phyloP scores from a whole-genome alignment of 2,797 vertebrate genomes.

The Fistularia tabacaria region DNA sequence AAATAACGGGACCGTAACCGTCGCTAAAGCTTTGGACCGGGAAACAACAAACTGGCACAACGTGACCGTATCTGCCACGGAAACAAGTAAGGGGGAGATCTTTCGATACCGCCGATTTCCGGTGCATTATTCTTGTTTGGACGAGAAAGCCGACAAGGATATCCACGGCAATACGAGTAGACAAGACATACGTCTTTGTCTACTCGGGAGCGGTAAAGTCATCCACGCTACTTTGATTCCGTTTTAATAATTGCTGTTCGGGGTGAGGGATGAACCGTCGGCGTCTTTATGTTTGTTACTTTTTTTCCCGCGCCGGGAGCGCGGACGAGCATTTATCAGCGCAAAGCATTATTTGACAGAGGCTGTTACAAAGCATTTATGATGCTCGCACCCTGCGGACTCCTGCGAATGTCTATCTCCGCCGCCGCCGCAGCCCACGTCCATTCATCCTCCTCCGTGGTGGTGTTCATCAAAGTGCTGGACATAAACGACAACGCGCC shows the following conservation, averaged over 20 bases:
- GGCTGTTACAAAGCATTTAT: conserved; percentile 55
- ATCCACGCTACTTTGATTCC: background rate
- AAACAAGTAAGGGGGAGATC: conserved; percentile 81
- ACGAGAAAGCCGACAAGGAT: conserved; percentile 8
- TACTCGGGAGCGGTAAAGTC: background rate
- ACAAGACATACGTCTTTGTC: background rate
- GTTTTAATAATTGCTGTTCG: conserved; percentile 8
- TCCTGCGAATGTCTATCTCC: conserved; percentile 53
- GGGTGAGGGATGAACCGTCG: conserved; percentile 1
- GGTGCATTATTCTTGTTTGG: background rate
- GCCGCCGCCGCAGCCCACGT: conserved; percentile 72
- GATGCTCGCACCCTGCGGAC: conserved; percentile 56
- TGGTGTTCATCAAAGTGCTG: conserved; percentile 84
- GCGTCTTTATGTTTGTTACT: background rate
- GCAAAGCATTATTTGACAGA: conserved; percentile 50
- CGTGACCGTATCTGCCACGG: conserved; percentile 83
- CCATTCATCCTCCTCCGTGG: conserved; percentile 79
- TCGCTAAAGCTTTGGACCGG: conserved; percentile 80
- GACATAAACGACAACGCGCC: conserved; percentile 92
- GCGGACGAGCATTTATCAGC: conserved; percentile 44
- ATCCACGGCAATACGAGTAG: conserved; percentile 4
- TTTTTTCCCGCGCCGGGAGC: conserved; percentile 12
- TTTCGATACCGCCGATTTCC: background rate
- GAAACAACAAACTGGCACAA: conserved; percentile 87
- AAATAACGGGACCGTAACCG: conserved; percentile 83